Evolutionary conservation across 2,113 vertebrate species (phyloP).

Genomic region (Mirounga angustirostris): DNA sequence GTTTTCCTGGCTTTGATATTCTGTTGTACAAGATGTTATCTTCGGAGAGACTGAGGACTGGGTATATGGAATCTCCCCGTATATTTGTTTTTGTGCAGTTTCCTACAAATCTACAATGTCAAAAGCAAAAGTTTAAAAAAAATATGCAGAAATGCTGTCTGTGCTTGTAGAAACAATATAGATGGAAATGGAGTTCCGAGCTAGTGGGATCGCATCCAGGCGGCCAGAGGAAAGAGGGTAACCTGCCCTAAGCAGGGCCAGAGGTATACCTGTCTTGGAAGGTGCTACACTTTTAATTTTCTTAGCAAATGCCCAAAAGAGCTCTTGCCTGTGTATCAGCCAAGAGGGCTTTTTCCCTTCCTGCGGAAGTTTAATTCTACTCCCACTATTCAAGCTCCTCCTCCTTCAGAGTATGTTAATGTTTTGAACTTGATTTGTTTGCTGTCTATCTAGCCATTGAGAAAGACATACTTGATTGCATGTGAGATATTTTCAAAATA

Average conservation of each 20-base stretch:
- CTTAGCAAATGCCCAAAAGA: not conserved
- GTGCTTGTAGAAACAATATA: not conserved
- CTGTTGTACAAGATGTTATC: not conserved
- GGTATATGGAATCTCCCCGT: not conserved
- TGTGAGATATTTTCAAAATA: not conserved
- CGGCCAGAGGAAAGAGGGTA: not conserved
- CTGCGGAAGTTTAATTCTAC: not conserved
- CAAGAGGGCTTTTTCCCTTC: not conserved
- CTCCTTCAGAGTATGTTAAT: conserved; percentile 35
- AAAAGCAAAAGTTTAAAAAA: not conserved
- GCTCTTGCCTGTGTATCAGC: not conserved
- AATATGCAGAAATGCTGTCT: not conserved
- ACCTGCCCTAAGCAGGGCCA: not conserved
- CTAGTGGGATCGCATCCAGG: no score
- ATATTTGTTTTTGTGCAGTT: not conserved
- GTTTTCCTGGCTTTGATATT: not conserved
- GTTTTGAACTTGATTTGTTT: conserved; percentile 51
- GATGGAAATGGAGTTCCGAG: not conserved
- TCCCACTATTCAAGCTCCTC: not conserved
- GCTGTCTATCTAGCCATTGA: not conserved
- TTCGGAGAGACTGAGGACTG: not conserved
- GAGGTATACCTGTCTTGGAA: not conserved
- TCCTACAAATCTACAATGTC: conserved; percentile 22
- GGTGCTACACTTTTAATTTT: not conserved
- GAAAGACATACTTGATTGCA: not conserved